A percentile compares a stretch with the other conserved stretches of the same genome.
Evolutionary conservation across 2,113 vertebrate genomes (phyloP).

Genomic region (Lamprologus speciosus): DNA sequence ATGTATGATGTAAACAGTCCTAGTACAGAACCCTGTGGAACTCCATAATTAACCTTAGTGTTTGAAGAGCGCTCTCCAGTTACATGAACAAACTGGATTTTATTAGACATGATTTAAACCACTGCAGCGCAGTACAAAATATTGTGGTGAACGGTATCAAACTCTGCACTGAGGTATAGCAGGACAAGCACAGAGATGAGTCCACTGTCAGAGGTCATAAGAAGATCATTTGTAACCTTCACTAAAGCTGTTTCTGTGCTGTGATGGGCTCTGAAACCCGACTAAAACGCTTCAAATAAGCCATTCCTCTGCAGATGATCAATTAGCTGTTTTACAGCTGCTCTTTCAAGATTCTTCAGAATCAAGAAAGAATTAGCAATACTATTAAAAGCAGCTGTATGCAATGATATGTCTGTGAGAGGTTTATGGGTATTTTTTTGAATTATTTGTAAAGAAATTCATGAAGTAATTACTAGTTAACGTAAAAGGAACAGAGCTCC

Average conservation of each 20-base stretch:
- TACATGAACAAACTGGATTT: not conserved
- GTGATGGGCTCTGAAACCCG: accelerated
- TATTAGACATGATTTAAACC: not conserved
- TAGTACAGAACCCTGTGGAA: not conserved
- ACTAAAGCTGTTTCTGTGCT: not conserved
- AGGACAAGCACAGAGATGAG: not conserved
- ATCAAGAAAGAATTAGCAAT: not conserved
- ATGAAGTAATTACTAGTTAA: not conserved
- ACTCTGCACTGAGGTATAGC: not conserved
- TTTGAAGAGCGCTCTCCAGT: not conserved
- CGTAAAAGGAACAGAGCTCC: not conserved
- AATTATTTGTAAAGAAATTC: not conserved
- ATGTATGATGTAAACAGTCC: not conserved
- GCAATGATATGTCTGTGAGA: not conserved
- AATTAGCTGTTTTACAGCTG: not conserved
- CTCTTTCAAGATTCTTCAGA: not conserved
- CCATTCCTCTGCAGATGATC: not conserved
- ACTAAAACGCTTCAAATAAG: accelerated
- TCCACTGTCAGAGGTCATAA: not conserved
- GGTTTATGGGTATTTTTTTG: not conserved
- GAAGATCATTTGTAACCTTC: not conserved
- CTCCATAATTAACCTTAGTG: not conserved
- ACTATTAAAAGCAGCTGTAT: not conserved
- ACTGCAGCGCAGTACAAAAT: not conserved
- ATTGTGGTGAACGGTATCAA: not conserved